Conservation (phyloP, 2,113 vertebrate species). For the Orthonyx spaldingii region DNA sequence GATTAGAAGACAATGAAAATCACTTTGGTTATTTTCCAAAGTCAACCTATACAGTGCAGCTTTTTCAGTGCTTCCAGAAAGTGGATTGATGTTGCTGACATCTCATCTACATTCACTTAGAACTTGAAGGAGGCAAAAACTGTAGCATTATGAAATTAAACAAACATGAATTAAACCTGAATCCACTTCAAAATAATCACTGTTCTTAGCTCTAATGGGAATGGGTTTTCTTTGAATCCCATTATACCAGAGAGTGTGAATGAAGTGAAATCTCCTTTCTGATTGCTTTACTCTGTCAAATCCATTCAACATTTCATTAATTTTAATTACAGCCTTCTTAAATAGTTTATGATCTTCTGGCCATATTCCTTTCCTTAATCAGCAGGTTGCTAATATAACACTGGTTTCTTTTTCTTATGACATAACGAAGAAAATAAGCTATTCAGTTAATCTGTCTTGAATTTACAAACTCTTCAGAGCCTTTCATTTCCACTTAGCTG, state of each 20-base stretch:
- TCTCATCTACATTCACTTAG: not conserved
- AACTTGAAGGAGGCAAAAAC: not conserved
- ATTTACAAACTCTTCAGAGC: not conserved
- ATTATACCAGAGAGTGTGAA: not conserved
- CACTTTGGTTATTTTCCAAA: not conserved
- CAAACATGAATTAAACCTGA: not conserved
- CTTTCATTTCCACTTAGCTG: not conserved
- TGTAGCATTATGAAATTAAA: not conserved
- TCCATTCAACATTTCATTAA: conserved; percentile 21
- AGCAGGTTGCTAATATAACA: not conserved
- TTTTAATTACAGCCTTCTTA: conserved; percentile 47
- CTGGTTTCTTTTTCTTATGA: not conserved
- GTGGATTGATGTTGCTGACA: not conserved
- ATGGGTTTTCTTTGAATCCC: not conserved
- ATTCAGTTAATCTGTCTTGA: not conserved
- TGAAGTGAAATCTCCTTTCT: conserved; percentile 23
- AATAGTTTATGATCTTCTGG: not conserved
- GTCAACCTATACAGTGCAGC: not conserved
- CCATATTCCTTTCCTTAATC: not conserved
- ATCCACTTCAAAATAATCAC: not conserved
- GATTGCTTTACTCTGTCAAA: conserved; percentile 10
- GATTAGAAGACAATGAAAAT: not conserved
- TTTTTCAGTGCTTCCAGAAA: not conserved
- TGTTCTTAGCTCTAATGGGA: not conserved
- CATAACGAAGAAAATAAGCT: not conserved